Percentiles rank a stretch among this genome's conserved stretches.
phyloP scores from a whole-genome alignment of 1,140 invertebrate genomes.

The Listronotus bonariensis region DNA sequence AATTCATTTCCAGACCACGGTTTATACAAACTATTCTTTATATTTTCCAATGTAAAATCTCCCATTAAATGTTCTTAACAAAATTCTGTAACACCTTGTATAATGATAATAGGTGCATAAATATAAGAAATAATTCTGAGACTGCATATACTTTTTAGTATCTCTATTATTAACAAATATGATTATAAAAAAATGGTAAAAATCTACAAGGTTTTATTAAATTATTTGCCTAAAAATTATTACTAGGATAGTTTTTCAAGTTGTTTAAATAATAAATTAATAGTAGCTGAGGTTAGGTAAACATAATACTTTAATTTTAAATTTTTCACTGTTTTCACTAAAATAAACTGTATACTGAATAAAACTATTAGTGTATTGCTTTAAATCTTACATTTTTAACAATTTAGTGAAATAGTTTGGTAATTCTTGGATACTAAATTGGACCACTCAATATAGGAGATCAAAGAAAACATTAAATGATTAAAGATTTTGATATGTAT shows the following conservation, averaged over 20 bases:
- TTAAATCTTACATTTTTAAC: constrained; percentile 9
- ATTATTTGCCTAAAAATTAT: constrained; percentile 10
- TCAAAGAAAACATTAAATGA: too few species aligned
- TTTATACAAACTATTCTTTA: too few species aligned
- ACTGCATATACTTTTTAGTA: not conserved
- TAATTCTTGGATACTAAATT: constrained; percentile 2
- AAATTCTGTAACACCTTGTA: too few species aligned
- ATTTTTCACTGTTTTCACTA: too few species aligned
- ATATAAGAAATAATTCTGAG: too few species aligned
- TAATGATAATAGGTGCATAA: too few species aligned
- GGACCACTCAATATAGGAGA: too few species aligned
- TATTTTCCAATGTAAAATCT: too few species aligned
- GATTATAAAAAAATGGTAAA: not conserved
- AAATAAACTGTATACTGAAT: not conserved
- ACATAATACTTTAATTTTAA: not conserved
- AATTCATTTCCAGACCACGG: too few species aligned
- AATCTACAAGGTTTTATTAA: not conserved
- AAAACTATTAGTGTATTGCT: constrained; percentile 9
- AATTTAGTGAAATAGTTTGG: constrained; percentile 6
- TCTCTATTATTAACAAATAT: constrained; percentile 2
- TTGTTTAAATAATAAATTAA: constrained; percentile 3
- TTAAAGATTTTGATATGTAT: constrained; percentile 13
- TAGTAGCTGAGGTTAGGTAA: constrained; percentile 29
- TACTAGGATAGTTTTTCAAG: not conserved
- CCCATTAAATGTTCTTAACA: too few species aligned